A percentile compares a stretch with the other conserved stretches of the same genome.
These are phyloP conservation scores for Enteromius treurensis DNA, from an alignment of 2,797 vertebrate species.

Conservation along the genomic window DNA sequence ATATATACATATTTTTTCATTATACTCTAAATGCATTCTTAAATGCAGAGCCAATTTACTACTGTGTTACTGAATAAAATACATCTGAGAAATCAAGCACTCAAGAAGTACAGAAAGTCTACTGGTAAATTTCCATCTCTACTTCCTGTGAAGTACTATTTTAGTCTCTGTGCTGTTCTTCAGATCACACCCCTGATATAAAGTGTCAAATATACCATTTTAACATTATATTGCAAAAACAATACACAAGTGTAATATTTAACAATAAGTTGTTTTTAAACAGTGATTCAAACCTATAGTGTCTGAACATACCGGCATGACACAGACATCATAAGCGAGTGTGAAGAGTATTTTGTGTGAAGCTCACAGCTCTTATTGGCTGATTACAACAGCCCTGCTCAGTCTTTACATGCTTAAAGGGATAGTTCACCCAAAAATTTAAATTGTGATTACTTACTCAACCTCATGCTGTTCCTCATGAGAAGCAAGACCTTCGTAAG, in stretches of 20 bases:
- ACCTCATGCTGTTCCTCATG: not conserved
- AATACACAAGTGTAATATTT: slow-evolving; percentile 37
- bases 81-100: not conserved
- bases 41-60: not conserved
- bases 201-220: slow-evolving; percentile 9
- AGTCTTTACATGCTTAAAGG: not conserved
- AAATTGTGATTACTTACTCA: not conserved
- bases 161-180: not conserved
- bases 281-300: slow-evolving; percentile 12
- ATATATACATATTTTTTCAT: not conserved
- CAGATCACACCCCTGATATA: not conserved
- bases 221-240: slow-evolving; percentile 15
- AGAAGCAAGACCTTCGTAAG: not conserved
- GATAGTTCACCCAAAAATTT: not conserved
- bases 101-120: not conserved
- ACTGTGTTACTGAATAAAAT: not conserved
- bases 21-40: not conserved
- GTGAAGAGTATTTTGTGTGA: slow-evolving; percentile 7
- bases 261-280: slow-evolving; percentile 37
- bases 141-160: not conserved
- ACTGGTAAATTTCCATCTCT: not conserved
- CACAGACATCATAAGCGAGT: slow-evolving; percentile 1
- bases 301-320: not conserved
- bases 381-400: not conserved
- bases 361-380: slow-evolving; percentile 24